Percentiles rank a stretch among this genome's conserved stretches.
These are phyloP conservation scores for Leucozona laternaria DNA, from an alignment of 2,888 invertebrate genomes.

Conservation along the genomic window DNA sequence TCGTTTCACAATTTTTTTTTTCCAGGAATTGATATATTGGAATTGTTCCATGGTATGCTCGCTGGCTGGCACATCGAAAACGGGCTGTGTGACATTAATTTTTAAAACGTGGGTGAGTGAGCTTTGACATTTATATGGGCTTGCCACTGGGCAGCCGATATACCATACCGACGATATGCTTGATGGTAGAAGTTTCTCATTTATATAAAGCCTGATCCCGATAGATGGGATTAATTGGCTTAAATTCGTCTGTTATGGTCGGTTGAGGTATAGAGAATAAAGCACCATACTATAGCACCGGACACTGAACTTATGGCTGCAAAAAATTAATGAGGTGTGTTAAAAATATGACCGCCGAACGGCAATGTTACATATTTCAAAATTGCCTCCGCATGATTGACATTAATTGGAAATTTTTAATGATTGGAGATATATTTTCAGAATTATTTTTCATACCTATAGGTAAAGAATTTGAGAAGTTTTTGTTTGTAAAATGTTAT, in stretches of 20 bases:
- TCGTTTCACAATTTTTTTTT: conserved; percentile 49
- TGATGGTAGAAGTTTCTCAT: conserved; percentile 19
- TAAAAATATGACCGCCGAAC: neutral
- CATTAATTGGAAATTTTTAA: conserved; percentile 24
- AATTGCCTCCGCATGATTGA: conserved; percentile 7
- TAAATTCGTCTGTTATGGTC: conserved; percentile 15
- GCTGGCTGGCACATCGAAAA: conserved; percentile 5
- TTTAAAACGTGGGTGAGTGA: conserved; percentile 43
- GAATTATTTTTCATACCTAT: neutral
- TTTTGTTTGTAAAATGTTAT: too few relatives aligned
- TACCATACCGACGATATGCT: too few relatives aligned
- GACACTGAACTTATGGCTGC: conserved; percentile 26
- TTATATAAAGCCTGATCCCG: conserved; percentile 27
- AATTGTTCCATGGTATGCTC: conserved; percentile 46
- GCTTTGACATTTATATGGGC: conserved; percentile 49
- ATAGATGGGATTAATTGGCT: conserved; percentile 60
- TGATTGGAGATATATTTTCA: conserved; percentile 8
- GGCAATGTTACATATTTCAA: neutral
- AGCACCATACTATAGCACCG: neutral
- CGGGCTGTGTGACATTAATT: neutral
- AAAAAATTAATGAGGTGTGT: conserved; percentile 20
- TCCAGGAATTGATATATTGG: conserved; percentile 68
- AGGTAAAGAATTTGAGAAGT: neutral
- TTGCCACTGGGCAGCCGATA: too few relatives aligned
- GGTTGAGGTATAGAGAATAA: neutral